Base-by-base conservation (phyloP, 1,140 invertebrate species). In the Orchestia grillus region DNA sequence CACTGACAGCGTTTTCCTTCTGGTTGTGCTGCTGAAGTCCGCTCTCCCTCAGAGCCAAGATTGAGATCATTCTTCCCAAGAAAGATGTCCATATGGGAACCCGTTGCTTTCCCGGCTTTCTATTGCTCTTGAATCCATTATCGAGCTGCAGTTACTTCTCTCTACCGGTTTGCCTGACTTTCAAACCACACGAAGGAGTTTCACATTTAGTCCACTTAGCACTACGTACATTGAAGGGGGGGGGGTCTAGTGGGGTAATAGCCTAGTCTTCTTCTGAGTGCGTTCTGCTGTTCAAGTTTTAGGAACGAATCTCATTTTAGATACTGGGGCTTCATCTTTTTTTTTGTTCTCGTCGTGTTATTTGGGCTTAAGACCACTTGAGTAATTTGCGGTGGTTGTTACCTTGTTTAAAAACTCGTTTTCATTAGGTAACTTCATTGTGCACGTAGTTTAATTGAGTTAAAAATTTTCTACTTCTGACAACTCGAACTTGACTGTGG, bases 51-150 rank as follows among this genome's bases (percentile, higher is more conserved):
- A 53, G 47, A 8, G 47, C 47, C 19, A 19, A 77, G 62, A 77
- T 77, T 77, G 62, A 77, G 62, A 77, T 77, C 62, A 77, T 77
- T 77, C 62, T 36, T 77, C 62, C 28, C 28, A 77, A 36, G 62
- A 77, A 77, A 77, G 62, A 77, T 77, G 62, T 77, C 62, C 62
- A 77, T 77, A 77, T 77, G 62, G 11, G 62, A 77, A 36, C 62
- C 15, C 62, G 28, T 36, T 77, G 62, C 62, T 92, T 87, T 96
- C 96, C 91, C 95, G 23, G 43, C 91, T 77, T 96, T 96, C 87
- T 87, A 43, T 44, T 92, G 23, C 96, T n/a, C 40, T 95, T 88
- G 87, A 96, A 88, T 96, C 95, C 91, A 62, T 40, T 96, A 77
- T 11, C 45, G 44, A 47, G 16, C 77, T 43, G 47, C 28, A 94